Conservation (phyloP, 2,888 invertebrate species). For the Macrosoma leucophasiata region DNA sequence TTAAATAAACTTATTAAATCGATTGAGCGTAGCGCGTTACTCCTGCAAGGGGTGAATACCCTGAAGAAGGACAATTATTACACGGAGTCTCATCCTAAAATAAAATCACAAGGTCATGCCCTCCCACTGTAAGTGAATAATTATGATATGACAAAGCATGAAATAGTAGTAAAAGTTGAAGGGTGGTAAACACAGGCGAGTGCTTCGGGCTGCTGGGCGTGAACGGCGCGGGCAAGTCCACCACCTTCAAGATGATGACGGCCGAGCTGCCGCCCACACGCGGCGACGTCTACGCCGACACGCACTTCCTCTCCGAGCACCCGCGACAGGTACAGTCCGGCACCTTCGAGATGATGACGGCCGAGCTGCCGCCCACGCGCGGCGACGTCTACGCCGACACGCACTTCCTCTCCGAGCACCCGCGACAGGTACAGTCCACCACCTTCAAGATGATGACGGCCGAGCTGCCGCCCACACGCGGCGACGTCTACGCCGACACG, state of each 20-base stretch:
- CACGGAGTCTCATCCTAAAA: no score
- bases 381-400: slow-evolving; percentile 66
- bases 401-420: slow-evolving; percentile 26
- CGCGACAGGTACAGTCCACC: no score
- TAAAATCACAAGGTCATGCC: no score
- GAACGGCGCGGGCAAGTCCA: slow-evolving; percentile 92
- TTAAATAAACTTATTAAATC: no score
- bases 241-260: slow-evolving; percentile 89
- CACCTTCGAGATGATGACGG: slow-evolving; percentile 89
- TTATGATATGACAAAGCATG: no score
- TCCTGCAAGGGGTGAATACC: no score
- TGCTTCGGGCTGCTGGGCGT: slow-evolving; percentile 90
- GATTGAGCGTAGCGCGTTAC: no score
- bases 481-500: slow-evolving; percentile 60
- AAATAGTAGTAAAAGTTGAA: no score
- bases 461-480: slow-evolving; percentile 71
- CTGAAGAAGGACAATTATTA: no score
- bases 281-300: slow-evolving; percentile 63
- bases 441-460: slow-evolving; percentile 90
- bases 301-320: slow-evolving; percentile 30
- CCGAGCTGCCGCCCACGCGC: slow-evolving; percentile 72
- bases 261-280: slow-evolving; percentile 75
- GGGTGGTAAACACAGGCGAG: slow-evolving; percentile 68
- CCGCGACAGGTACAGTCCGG: no score
- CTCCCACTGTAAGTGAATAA: no score